Percentiles rank a stretch among this genome's conserved stretches.
Conservation (phyloP, 2,113 vertebrate genomes). For the mouse (Mus musculus) region GRCm39 chr4:66357001-66357500, state of each 20-base stretch:
- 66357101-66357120: not conserved
- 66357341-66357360: too few relatives aligned
- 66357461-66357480: too few relatives aligned
- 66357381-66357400: too few relatives aligned
- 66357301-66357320: too few relatives aligned
- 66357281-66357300: too few relatives aligned
- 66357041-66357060: not conserved
- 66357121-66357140: not conserved
- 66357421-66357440: too few relatives aligned
- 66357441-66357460: too few relatives aligned
- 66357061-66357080: not conserved
- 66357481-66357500: too few relatives aligned
- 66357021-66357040: not conserved
- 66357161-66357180: not conserved
- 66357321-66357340: too few relatives aligned
- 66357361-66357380: too few relatives aligned
- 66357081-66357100: not conserved
- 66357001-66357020: not conserved
- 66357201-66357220: not conserved
- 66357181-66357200: not conserved
- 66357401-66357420: too few relatives aligned
- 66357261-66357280: too few relatives aligned
- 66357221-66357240: not conserved
- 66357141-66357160: not conserved
- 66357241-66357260: not conserved